Percentiles rank a stretch among this genome's conserved stretches.
These are phyloP conservation scores for Grapholita molesta DNA, from an alignment of 1,140 invertebrate genomes.

Conservation along the genomic window DNA sequence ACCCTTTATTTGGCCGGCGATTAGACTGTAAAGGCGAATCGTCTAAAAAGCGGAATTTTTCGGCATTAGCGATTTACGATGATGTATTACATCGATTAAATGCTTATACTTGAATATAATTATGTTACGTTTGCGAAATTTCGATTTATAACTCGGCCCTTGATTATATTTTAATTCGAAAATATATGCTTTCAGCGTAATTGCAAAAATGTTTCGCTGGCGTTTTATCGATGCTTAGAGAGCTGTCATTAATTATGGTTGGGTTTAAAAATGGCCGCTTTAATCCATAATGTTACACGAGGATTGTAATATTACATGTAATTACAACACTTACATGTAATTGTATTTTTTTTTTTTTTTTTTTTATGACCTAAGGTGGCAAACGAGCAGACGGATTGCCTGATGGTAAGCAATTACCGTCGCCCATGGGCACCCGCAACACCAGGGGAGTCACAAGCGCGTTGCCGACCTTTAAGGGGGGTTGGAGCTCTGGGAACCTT, in stretches of 20 bases:
- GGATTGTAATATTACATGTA: too few species aligned
- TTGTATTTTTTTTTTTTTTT: too few species aligned
- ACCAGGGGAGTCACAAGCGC: too few species aligned
- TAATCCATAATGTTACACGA: not conserved
- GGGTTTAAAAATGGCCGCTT: not conserved
- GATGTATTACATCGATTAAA: constrained; percentile 61
- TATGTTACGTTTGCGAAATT: not conserved
- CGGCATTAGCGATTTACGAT: constrained; percentile 55
- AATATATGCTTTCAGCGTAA: not conserved
- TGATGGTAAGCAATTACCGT: too few species aligned
- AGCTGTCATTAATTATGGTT: not conserved
- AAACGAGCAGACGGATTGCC: too few species aligned
- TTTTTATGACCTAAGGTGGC: too few species aligned
- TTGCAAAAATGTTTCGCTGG: not conserved
- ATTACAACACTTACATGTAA: too few species aligned
- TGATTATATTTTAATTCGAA: not conserved
- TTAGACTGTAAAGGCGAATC: constrained; percentile 55
- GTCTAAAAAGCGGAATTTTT: constrained; percentile 47
- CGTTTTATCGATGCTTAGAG: not conserved
- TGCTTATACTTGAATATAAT: not conserved
- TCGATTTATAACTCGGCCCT: not conserved
- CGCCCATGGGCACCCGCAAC: too few species aligned
- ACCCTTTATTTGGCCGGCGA: constrained; percentile 66
- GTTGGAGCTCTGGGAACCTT: too few species aligned
- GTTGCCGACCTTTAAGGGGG: too few species aligned